phyloP scores from a whole-genome alignment of 2,888 invertebrate species.

The Galerucella nymphaeae region DNA sequence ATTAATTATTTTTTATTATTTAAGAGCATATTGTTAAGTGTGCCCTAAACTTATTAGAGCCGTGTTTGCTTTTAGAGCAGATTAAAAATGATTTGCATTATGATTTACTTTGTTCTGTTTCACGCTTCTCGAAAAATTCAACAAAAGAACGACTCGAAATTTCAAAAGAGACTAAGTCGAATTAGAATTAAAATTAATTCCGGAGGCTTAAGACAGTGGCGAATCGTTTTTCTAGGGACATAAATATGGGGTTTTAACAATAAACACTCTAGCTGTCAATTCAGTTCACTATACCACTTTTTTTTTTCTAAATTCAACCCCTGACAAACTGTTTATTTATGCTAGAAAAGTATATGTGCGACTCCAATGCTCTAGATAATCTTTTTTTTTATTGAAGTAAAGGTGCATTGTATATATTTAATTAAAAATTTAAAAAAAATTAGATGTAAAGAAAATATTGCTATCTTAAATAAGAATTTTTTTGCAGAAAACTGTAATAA shows the following conservation, averaged over 20 bases:
- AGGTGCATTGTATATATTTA: constrained; percentile 52
- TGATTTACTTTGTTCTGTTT: constrained; percentile 54
- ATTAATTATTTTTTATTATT: constrained; percentile 52
- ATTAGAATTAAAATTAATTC: constrained; percentile 59
- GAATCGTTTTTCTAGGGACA: not conserved
- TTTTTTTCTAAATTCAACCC: too few species aligned
- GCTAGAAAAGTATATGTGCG: not conserved
- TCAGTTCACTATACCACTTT: too few species aligned
- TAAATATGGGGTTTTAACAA: not conserved
- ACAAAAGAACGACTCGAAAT: constrained; percentile 54
- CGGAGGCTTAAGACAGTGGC: constrained; percentile 29
- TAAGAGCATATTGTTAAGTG: constrained; percentile 49
- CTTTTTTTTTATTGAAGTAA: constrained; percentile 39
- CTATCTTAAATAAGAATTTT: too few species aligned
- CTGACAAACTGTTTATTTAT: too few species aligned
- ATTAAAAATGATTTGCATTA: constrained; percentile 61
- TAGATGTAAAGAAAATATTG: too few species aligned
- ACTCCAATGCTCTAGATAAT: not conserved
- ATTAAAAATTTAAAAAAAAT: constrained; percentile 47
- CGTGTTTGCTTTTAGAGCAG: constrained; percentile 58
- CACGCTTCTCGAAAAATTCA: constrained; percentile 50
- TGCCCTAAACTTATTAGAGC: constrained; percentile 54
- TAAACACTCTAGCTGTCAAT: not conserved
- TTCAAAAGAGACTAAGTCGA: constrained; percentile 52
- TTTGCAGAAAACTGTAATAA: too few species aligned